phyloP scores from a whole-genome alignment of 2,888 invertebrate species.

The Spodoptera exigua region DNA sequence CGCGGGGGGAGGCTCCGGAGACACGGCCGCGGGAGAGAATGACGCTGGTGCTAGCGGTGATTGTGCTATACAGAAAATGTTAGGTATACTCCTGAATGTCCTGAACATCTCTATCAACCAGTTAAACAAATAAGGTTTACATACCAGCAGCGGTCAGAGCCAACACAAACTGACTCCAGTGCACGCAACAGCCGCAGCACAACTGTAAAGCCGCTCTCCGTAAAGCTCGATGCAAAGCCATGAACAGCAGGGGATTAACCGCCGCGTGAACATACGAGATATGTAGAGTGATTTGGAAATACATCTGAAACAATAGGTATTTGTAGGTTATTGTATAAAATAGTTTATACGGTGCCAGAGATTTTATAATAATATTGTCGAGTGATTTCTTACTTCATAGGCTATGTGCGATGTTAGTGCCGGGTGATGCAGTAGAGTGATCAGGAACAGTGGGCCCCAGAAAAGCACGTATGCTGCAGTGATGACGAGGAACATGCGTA shows the following conservation, averaged over 20 bases:
- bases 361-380: too few species aligned
- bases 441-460: constrained; percentile 97
- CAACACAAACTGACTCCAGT: constrained; percentile 90
- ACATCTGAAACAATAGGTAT: constrained; percentile 71
- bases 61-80: constrained; percentile 72
- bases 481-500: constrained; percentile 95
- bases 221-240: constrained; percentile 93
- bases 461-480: constrained; percentile 95
- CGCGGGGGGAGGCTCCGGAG: constrained; percentile 90
- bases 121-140: constrained; percentile 8
- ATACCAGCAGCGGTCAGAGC: constrained; percentile 86
- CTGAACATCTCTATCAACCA: not conserved
- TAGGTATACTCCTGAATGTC: not conserved
- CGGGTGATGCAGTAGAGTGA: constrained; percentile 94
- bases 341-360: too few species aligned
- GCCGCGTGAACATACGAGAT: constrained; percentile 96
- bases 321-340: too few species aligned
- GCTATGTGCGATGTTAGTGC: constrained; percentile 92
- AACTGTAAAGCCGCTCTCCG: constrained; percentile 92
- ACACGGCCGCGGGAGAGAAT: constrained; percentile 88
- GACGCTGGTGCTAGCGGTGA: constrained; percentile 90
- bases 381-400: constrained; percentile 90
- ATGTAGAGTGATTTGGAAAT: constrained; percentile 94
- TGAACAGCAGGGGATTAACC: constrained; percentile 94
- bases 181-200: constrained; percentile 93